Evolutionary conservation across 2,113 vertebrate species (phyloP).

Genomic region (Neomonachus schauinslandi): DNA sequence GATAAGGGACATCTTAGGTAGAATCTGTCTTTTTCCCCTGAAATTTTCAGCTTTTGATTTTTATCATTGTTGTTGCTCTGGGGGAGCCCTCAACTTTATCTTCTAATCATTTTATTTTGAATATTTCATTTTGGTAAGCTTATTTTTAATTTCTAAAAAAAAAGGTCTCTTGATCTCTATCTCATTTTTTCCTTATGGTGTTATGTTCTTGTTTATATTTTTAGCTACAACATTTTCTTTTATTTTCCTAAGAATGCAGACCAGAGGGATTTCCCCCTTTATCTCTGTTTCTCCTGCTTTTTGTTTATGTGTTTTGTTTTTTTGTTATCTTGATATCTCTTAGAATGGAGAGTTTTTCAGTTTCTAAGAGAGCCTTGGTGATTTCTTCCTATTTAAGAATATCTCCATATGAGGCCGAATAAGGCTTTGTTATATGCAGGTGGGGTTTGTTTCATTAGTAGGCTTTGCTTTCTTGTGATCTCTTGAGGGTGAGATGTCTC

Average conservation of each 20-base stretch:
- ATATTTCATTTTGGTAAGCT: conserved; percentile 40
- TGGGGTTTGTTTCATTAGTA: background rate
- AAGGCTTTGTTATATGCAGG: background rate
- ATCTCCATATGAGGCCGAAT: background rate
- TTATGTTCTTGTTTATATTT: background rate
- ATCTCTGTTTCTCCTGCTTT: background rate
- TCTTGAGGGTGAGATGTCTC: background rate
- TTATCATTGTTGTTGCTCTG: background rate
- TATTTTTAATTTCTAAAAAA: conserved; percentile 46
- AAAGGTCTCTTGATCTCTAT: background rate
- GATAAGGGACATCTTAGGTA: background rate
- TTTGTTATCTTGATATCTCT: background rate
- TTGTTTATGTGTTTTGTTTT: background rate
- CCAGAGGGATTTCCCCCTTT: background rate
- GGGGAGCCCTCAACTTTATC: background rate
- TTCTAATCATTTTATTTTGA: conserved; percentile 33
- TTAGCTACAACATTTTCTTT: background rate
- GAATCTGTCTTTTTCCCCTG: background rate
- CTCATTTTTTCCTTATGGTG: background rate
- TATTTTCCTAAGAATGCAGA: conserved; percentile 21
- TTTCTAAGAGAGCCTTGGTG: background rate
- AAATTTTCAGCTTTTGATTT: background rate
- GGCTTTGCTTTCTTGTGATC: background rate
- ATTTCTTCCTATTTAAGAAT: background rate
- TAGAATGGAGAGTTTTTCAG: background rate